Base-by-base conservation (phyloP, 2,888 invertebrate genomes). In the Cheilosia impressa region DNA sequence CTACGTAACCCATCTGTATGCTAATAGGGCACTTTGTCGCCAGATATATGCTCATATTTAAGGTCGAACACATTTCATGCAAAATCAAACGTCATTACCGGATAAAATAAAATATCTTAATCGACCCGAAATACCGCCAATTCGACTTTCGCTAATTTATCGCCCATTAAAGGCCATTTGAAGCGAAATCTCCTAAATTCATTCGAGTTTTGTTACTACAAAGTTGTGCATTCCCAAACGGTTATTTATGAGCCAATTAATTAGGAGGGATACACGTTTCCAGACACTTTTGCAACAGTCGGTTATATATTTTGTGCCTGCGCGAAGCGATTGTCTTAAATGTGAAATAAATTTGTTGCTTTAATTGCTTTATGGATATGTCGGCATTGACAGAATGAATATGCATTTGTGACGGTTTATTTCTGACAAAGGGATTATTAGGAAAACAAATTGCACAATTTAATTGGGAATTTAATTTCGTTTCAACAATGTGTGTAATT, bases 171-270 rank as follows among this genome's bases (percentile, higher is more conserved):
- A 52, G 47, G 17, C 81, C 81, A 77, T 85, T 85, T 85, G 63
- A 68, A 81, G 81, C 77, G 81, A 85, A 85, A 77, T 77, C 81
- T 76, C 68, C 52, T 71, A 76, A 77, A 85, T 77, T 85, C 76
- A 68, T 76, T 77, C 71, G 38, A 68, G 71, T 81, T 71, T 63
- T 81, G 52, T 60, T 75, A 34, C 31, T 50, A 47, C 57, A 75
- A 71, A 69, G 71, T 80, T 80, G 71, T 80, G 75, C 79, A 80
- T 50, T 58, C 50, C 53, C 69, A 79, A 79, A 72, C n/a, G 5
- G 60, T 81, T 81, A 85, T 85, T 85, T 85, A 85, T 62, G 76
- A 43, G 52, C 62, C 85, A 85, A 85, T 85, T 85, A 85, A 85
- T 85, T 85, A 77, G 62, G 38, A n/a, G 45, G 17, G 57, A 62